phyloP scores from a whole-genome alignment of 1,140 invertebrate genomes.

The Piezodorus guildinii region DNA sequence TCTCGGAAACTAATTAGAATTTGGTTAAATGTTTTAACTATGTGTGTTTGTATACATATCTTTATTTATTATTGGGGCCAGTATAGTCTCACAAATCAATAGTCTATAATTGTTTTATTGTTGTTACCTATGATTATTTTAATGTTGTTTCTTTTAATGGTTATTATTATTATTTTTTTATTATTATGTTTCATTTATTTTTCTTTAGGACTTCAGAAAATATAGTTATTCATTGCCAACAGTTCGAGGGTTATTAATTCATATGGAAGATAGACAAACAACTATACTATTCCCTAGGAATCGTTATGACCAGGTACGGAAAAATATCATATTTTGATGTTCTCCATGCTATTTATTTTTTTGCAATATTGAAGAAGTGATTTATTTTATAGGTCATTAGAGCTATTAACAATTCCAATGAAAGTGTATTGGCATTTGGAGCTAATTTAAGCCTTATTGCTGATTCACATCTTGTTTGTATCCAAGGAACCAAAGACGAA shows the following conservation, averaged over 20 bases:
- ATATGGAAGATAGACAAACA: slow-evolving; percentile 75
- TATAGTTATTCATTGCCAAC: slow-evolving; percentile 71
- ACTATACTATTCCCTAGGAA: slow-evolving; percentile 67
- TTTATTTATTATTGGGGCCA: too few species aligned
- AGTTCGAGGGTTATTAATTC: slow-evolving; percentile 65
- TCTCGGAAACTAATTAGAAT: too few species aligned
- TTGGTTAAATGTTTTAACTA: too few species aligned
- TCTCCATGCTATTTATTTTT: neutral
- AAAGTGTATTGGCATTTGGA: slow-evolving; percentile 73
- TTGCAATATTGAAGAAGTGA: slow-evolving; percentile 7
- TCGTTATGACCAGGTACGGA: slow-evolving; percentile 60
- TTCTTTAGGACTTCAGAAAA: slow-evolving; percentile 64
- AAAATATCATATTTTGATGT: neutral
- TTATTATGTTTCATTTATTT: neutral
- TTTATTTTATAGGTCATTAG: slow-evolving; percentile 48
- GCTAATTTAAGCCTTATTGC: slow-evolving; percentile 68
- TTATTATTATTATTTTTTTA: neutral
- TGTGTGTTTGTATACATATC: too few species aligned
- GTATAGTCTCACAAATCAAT: too few species aligned
- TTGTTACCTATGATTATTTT: too few species aligned
- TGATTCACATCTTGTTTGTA: slow-evolving; percentile 80
- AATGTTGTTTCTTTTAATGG: slow-evolving; percentile 18
- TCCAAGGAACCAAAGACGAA: slow-evolving; percentile 62
- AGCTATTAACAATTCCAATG: slow-evolving; percentile 69
- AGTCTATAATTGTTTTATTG: too few species aligned